Conservation (phyloP, 2,113 vertebrate genomes). For the Percina caprodes region DNA sequence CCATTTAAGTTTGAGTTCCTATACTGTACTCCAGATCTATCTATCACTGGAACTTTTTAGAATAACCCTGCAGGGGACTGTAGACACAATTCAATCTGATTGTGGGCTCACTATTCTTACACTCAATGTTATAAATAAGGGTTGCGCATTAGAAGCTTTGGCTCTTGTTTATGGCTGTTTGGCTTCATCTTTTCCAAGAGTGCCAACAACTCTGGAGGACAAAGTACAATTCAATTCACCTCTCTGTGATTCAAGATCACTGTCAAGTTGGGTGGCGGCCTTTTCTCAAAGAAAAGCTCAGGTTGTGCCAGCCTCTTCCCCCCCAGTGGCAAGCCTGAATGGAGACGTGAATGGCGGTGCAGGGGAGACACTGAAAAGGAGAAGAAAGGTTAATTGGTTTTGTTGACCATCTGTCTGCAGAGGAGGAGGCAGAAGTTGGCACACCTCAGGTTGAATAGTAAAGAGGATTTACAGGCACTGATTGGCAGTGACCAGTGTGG, state of each 20-base stretch:
- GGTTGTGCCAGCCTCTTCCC: conserved; percentile 51
- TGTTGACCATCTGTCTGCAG: conserved; percentile 88
- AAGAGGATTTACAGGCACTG: conserved; percentile 76
- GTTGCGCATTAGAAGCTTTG: conserved; percentile 14
- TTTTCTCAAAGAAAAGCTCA: conserved; percentile 35
- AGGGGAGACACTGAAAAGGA: conserved; percentile 74
- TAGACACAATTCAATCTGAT: conserved; percentile 12
- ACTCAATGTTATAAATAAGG: not conserved
- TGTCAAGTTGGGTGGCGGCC: not conserved
- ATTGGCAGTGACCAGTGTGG: conserved; percentile 74
- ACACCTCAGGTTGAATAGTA: conserved; percentile 77
- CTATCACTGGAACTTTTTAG: not conserved
- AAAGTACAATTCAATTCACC: conserved; percentile 19
- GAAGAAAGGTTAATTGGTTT: conserved; percentile 90
- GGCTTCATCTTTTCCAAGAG: conserved; percentile 14
- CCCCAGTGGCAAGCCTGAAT: conserved; percentile 40
- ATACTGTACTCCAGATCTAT: not conserved
- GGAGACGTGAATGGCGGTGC: conserved; percentile 56
- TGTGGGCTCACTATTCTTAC: not conserved
- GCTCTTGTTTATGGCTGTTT: conserved; percentile 20
- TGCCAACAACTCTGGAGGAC: conserved; percentile 43
- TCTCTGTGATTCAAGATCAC: conserved; percentile 47
- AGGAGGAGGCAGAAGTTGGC: conserved; percentile 61
- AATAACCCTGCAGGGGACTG: conserved; percentile 1
- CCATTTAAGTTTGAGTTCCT: conserved; percentile 13